Base-by-base conservation (phyloP, 2,113 vertebrate species). In the Sander vitreus region DNA sequence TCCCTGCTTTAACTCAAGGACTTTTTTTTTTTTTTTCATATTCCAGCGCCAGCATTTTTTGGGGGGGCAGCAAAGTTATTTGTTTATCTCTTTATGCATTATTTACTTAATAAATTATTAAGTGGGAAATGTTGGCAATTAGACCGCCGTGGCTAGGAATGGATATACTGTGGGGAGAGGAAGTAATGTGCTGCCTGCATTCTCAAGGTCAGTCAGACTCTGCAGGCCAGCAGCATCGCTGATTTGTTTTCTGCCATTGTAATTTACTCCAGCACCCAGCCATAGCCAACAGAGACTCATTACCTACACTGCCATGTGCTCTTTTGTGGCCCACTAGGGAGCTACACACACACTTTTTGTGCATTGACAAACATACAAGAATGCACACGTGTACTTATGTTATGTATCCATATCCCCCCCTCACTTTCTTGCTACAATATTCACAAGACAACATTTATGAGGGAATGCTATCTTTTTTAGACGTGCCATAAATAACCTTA, bases 221-320 rank as follows among this genome's bases (percentile, higher is more conserved):
- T 84, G 77, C 76, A 77, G 87, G 86, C 79, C 73, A 55, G 78
- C 83, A 57, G 75, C 65, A 63, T 53, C 9, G 4, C 74, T 89
- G 90, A 94, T 94, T 94, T 93, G 91, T 93, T 93, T 92, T 90
- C 85, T 84, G 77, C 83, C 81, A 78, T 69, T 85, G 82, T 83
- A 81, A 90, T 90, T 92, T 87, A 84, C 81, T 88, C 69, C 68
- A 62, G 47, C 78, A 78, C 88, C 77, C 82, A 83, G 78, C 76
- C 62, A 68, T 58, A 76, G 81, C 75, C 85, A 73, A 78, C 64
- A 83, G 78, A 91, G 89, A 85, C 88, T 90, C 91, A 93, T 95
- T 93, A 93, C 87, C 84, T 77, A 85, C 27, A 74, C 82, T 79
- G 80, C 86, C 74, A 66, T 88, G 86, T 85, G 76, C 84, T 84